These are phyloP conservation scores for Drosophila kikkawai DNA, from an alignment of 1,140 invertebrate genomes.

Conservation along the genomic window DNA sequence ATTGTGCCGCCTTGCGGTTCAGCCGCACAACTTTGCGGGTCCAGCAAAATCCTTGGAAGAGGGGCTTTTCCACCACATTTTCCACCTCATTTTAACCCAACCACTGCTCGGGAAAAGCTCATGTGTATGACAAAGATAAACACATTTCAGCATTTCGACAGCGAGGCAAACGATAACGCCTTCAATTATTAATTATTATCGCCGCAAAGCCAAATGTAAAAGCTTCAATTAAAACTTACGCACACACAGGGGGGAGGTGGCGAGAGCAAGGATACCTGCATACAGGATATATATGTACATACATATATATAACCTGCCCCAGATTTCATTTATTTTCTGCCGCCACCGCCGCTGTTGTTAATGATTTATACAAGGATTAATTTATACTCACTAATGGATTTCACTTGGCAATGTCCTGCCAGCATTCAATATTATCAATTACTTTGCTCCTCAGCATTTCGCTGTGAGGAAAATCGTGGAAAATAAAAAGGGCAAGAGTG, in stretches of 20 bases:
- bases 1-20: slow-evolving; percentile 47
- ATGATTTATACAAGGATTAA: slow-evolving; percentile 80
- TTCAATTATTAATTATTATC: slow-evolving; percentile 80
- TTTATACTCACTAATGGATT: slow-evolving; percentile 83
- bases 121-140: slow-evolving; percentile 50
- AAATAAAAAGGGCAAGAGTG: neutral
- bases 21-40: slow-evolving; percentile 46
- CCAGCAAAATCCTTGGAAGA: neutral
- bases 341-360: slow-evolving; percentile 34
- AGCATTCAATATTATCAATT: slow-evolving; percentile 80
- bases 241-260: slow-evolving; percentile 10
- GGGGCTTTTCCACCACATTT: slow-evolving; percentile 1
- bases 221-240: slow-evolving; percentile 74
- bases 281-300: neutral
- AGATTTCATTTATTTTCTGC: slow-evolving; percentile 36
- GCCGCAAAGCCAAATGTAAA: slow-evolving; percentile 78
- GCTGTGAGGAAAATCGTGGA: neutral
- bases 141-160: slow-evolving; percentile 50
- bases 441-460: slow-evolving; percentile 38
- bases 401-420: slow-evolving; percentile 52
- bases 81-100: neutral
- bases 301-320: slow-evolving; percentile 34
- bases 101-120: neutral
- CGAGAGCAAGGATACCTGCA: slow-evolving; percentile 29
- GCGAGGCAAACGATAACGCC: slow-evolving; percentile 49